Conservation (phyloP, 2,888 invertebrate genomes). For the Tetragonisca angustula region DNA sequence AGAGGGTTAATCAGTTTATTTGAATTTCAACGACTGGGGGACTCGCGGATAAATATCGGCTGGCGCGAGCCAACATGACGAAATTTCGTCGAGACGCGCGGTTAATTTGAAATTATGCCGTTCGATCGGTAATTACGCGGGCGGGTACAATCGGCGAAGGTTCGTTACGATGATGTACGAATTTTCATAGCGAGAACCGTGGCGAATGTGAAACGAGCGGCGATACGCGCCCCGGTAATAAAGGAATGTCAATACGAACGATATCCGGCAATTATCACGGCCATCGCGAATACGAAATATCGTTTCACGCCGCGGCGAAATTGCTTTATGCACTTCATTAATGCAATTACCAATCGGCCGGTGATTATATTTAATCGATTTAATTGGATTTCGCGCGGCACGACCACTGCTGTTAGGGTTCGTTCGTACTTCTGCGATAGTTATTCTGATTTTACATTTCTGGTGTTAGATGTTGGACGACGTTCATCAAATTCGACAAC, state of each 20-base stretch:
- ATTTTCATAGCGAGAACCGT: conserved; percentile 11
- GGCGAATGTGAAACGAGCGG: neutral
- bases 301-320: conserved; percentile 27
- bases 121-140: conserved; percentile 25
- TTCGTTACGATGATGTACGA: conserved; percentile 32
- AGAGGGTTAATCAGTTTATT: neutral
- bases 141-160: conserved; percentile 8
- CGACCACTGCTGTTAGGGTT: neutral
- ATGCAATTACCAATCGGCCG: conserved; percentile 49
- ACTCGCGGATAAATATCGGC: neutral
- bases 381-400: conserved; percentile 34
- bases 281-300: conserved; percentile 47
- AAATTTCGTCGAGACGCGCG: conserved; percentile 2
- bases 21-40: neutral
- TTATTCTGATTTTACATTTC: neutral
- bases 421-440: neutral
- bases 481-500: neutral
- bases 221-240: conserved; percentile 12
- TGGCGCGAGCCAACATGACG: neutral
- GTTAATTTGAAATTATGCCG: conserved; percentile 46
- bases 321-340: conserved; percentile 54
- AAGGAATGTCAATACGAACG: conserved; percentile 45
- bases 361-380: conserved; percentile 54
- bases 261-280: conserved; percentile 43
- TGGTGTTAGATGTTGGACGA: neutral